Evolutionary conservation across 2,113 vertebrate genomes (phyloP).

Genomic region (Cricetomys ansorgei): DNA sequence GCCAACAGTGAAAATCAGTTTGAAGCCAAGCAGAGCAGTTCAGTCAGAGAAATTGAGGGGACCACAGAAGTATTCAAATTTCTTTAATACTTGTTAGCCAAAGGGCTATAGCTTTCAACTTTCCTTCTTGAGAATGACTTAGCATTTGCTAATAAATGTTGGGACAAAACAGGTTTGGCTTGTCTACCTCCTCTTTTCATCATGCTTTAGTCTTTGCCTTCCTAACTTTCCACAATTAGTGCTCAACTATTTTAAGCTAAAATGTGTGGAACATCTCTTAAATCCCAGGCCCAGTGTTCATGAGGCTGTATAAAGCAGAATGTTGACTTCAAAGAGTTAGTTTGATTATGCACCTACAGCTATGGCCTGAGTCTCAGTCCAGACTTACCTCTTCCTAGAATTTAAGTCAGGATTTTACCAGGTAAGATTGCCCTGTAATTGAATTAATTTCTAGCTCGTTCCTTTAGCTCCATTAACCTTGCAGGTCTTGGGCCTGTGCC

Average conservation of each 20-base stretch:
- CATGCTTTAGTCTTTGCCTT: not conserved
- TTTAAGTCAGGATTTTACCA: slow-evolving; percentile 3
- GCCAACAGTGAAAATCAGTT: too few species aligned
- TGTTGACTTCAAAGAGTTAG: not conserved
- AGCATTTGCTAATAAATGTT: not conserved
- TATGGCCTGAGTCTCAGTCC: not conserved
- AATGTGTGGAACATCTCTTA: not conserved
- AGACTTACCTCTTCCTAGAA: not conserved
- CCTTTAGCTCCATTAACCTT: not conserved
- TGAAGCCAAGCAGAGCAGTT: too few species aligned
- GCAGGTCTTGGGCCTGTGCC: slow-evolving; percentile 41
- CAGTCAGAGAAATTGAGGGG: too few species aligned
- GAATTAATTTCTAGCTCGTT: not conserved
- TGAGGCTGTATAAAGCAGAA: not conserved
- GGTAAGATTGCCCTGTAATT: not conserved
- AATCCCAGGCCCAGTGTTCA: not conserved
- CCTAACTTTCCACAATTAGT: not conserved
- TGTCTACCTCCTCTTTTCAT: not conserved
- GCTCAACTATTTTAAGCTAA: not conserved
- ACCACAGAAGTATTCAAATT: not conserved
- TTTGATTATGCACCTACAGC: not conserved
- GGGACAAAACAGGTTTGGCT: not conserved
- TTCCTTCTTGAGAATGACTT: not conserved
- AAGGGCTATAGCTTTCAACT: not conserved
- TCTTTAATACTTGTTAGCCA: not conserved